Evolutionary conservation across 2,113 vertebrate species (phyloP).

Genomic region (Protobothrops mucrosquamatus): DNA sequence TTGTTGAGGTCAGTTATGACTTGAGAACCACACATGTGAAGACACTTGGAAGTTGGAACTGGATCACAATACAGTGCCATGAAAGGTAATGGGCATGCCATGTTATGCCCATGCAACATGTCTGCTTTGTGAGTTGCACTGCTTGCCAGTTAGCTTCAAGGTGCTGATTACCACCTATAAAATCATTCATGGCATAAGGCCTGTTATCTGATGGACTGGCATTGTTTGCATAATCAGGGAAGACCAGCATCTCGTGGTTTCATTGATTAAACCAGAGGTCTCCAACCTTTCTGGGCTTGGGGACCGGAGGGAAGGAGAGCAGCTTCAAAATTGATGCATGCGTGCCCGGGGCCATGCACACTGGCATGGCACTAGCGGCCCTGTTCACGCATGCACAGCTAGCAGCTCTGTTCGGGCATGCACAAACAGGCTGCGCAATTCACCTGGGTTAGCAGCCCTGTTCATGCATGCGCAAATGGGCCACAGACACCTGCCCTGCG

Average conservation of each 20-base stretch:
- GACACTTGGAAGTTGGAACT: neutral
- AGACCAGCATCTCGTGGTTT: neutral
- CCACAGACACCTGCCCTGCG: no score
- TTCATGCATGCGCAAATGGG: no score
- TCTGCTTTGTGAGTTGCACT: neutral
- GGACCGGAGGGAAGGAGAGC: no score
- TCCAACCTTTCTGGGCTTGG: no score
- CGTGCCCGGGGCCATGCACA: no score
- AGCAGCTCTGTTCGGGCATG: no score
- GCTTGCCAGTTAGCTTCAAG: neutral
- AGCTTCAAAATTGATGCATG: no score
- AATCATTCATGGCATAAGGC: neutral
- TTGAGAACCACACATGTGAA: neutral
- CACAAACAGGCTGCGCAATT: no score
- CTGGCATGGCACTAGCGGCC: no score
- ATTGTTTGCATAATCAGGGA: neutral
- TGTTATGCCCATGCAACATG: neutral
- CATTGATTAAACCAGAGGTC: neutral
- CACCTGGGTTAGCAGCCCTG: no score
- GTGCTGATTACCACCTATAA: neutral
- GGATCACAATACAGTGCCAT: neutral
- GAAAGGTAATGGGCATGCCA: neutral
- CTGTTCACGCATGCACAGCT: no score
- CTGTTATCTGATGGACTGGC: neutral
- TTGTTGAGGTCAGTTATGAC: neutral